Evolutionary conservation across 2,888 invertebrate genomes (phyloP).

Genomic region (Eristalis intricaria): DNA sequence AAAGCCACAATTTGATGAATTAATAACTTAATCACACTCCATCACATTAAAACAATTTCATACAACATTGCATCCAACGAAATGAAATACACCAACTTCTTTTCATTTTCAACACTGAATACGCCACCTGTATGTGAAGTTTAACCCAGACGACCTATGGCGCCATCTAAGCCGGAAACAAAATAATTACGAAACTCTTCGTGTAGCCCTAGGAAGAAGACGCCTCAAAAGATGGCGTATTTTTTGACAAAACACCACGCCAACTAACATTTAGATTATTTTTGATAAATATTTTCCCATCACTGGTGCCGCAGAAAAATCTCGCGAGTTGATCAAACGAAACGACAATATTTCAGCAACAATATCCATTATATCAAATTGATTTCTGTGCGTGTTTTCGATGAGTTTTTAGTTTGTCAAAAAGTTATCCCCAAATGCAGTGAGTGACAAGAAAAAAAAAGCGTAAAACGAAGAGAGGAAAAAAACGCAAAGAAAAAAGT

Average conservation of each 20-base stretch:
- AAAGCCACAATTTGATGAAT: background rate
- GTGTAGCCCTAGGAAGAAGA: slow-evolving; percentile 72
- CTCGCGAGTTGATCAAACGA: background rate
- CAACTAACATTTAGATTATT: slow-evolving; percentile 64
- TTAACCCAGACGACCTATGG: background rate
- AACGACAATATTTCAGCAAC: slow-evolving; percentile 16
- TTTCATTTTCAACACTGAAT: background rate
- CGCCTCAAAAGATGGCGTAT: slow-evolving; percentile 79
- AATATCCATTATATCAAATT: background rate
- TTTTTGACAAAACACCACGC: slow-evolving; percentile 74
- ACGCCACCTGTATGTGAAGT: slow-evolving; percentile 53
- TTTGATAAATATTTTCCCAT: slow-evolving; percentile 66
- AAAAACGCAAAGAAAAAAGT: slow-evolving; percentile 8
- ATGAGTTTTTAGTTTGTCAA: slow-evolving; percentile 20
- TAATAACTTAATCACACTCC: background rate
- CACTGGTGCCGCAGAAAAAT: slow-evolving; percentile 34
- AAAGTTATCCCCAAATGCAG: slow-evolving; percentile 24
- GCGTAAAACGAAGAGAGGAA: background rate
- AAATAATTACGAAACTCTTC: slow-evolving; percentile 70
- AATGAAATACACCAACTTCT: background rate
- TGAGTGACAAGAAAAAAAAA: slow-evolving; percentile 41
- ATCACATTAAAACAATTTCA: background rate
- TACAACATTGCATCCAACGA: background rate
- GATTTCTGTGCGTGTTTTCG: background rate
- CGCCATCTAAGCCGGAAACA: slow-evolving; percentile 75